These are phyloP conservation scores for Lacerta bilineata DNA, from an alignment of 2,797 vertebrate species.

Conservation along the genomic window DNA sequence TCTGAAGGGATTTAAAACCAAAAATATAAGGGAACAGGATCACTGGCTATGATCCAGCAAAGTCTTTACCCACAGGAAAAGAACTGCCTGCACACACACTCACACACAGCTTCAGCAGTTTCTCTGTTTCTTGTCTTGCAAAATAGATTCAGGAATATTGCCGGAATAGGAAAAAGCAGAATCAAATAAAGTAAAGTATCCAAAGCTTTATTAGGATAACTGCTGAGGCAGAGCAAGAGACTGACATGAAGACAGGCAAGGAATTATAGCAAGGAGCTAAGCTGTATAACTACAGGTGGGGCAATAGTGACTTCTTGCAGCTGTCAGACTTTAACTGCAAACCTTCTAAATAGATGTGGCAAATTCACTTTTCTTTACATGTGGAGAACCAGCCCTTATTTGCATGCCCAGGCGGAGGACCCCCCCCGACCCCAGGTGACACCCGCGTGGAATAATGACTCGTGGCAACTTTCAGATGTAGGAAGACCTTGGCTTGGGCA, in stretches of 20 bases:
- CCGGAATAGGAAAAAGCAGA: background rate
- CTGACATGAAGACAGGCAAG: background rate
- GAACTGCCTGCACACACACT: too few relatives aligned
- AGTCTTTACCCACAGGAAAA: background rate
- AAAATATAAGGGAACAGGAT: slow-evolving; percentile 2
- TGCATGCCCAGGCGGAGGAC: too few relatives aligned
- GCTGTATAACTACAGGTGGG: background rate
- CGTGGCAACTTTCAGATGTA: too few relatives aligned
- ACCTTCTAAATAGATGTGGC: background rate
- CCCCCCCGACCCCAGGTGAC: too few relatives aligned
- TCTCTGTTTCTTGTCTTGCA: background rate
- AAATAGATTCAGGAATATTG: background rate
- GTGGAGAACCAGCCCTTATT: too few relatives aligned
- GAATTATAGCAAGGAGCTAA: background rate
- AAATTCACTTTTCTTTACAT: too few relatives aligned
- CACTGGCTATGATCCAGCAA: slow-evolving; percentile 3
- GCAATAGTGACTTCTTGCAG: background rate
- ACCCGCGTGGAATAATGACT: too few relatives aligned
- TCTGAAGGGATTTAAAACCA: slow-evolving; percentile 11
- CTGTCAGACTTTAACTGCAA: background rate
- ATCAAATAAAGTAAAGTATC: background rate
- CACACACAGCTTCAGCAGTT: background rate
- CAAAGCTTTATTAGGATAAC: background rate
- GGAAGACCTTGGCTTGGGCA: too few relatives aligned
- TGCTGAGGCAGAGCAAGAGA: background rate